Percentiles rank a stretch among this genome's conserved stretches.
These are phyloP conservation scores for Alouatta palliata DNA, from an alignment of 2,113 vertebrate species.

Conservation along the genomic window DNA sequence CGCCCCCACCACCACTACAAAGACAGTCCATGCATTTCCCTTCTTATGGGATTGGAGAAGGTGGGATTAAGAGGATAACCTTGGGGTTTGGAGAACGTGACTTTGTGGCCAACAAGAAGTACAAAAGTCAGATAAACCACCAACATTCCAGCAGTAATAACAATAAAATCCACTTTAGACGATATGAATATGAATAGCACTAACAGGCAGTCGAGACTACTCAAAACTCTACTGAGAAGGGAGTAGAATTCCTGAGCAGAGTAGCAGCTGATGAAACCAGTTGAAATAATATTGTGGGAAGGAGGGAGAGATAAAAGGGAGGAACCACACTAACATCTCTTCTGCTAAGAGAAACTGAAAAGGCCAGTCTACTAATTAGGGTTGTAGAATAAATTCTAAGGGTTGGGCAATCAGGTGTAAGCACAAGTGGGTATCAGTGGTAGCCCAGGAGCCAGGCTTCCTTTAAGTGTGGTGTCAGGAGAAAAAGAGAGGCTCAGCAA, in stretches of 20 bases:
- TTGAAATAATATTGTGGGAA: neutral
- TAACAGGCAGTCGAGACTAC: neutral
- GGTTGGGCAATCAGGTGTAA: neutral
- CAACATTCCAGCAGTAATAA: neutral
- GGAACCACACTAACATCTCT: neutral
- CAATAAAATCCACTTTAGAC: neutral
- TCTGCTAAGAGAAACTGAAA: slow-evolving; percentile 22
- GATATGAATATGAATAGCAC: neutral
- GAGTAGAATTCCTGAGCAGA: neutral
- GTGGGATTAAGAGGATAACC: neutral
- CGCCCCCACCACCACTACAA: too few relatives aligned
- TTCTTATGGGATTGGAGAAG: neutral
- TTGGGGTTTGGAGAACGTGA: neutral
- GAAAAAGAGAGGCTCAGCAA: neutral
- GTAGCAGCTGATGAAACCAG: slow-evolving; percentile 30
- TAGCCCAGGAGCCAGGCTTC: neutral
- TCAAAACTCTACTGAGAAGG: neutral
- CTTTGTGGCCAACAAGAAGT: neutral
- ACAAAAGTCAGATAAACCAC: neutral
- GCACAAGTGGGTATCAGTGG: neutral
- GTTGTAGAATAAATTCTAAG: neutral
- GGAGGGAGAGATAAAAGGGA: neutral
- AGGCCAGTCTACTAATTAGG: neutral
- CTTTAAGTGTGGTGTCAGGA: neutral
- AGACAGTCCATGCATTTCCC: neutral